phyloP scores from a whole-genome alignment of 1,140 invertebrate genomes.

The Nixonia krombeini region DNA sequence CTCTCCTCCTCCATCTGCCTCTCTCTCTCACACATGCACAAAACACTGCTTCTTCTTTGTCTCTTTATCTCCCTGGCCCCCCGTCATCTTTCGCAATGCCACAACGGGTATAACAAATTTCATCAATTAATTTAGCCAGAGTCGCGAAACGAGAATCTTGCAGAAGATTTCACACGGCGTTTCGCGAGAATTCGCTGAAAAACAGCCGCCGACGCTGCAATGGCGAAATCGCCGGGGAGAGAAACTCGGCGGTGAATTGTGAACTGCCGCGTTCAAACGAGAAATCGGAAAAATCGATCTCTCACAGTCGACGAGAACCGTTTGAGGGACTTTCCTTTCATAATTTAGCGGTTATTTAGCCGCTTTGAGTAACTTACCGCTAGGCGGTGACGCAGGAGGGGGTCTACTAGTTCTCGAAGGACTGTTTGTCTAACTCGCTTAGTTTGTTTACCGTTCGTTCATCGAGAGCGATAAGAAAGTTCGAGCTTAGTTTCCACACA shows the following conservation, averaged over 20 bases:
- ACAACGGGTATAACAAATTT: constrained; percentile 39
- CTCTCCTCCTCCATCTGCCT: no score
- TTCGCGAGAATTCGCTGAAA: constrained; percentile 33
- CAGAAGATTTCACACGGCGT: constrained; percentile 30
- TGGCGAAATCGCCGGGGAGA: constrained; percentile 15
- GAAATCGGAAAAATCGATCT: constrained; percentile 27
- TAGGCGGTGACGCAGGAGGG: no score
- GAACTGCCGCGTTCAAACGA: constrained; percentile 1
- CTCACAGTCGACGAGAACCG: no score
- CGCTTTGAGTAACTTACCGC: no score
- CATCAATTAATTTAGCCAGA: constrained; percentile 42
- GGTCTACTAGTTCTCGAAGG: no score
- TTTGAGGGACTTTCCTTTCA: no score
- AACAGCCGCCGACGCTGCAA: constrained; percentile 12
- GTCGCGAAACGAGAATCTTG: constrained; percentile 17
- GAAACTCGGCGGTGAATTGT: background rate
- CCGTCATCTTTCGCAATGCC: constrained; percentile 10
- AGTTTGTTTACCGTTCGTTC: no score
- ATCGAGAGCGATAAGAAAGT: no score
- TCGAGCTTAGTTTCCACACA: no score
- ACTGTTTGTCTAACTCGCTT: no score
- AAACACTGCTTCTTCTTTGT: constrained; percentile 1
- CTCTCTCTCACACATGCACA: no score
- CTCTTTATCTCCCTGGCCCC: background rate
- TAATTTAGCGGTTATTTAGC: no score